phyloP scores from a whole-genome alignment of 2,888 invertebrate genomes.

The Calliopum simillimum region DNA sequence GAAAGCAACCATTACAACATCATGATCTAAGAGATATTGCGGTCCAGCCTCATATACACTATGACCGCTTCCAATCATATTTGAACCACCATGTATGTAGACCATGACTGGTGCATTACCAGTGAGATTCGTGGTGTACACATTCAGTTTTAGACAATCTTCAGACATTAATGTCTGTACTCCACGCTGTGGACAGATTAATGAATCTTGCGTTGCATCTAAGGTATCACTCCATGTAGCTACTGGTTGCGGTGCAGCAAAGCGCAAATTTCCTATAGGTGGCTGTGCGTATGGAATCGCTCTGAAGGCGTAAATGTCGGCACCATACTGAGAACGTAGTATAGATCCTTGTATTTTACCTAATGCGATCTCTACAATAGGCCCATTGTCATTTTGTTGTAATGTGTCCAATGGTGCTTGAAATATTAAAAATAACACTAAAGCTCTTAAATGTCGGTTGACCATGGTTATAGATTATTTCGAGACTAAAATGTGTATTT shows the following conservation, averaged over 20 bases:
- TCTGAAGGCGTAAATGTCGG: constrained; percentile 67
- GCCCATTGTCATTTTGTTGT: too few species aligned
- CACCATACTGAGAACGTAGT: constrained; percentile 64
- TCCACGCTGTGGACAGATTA: constrained; percentile 59
- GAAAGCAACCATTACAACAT: constrained; percentile 60
- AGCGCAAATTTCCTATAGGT: too few species aligned
- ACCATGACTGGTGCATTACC: constrained; percentile 53
- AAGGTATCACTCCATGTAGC: constrained; percentile 61
- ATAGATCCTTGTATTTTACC: constrained; percentile 66
- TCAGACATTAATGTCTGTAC: constrained; percentile 67
- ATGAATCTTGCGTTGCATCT: constrained; percentile 66
- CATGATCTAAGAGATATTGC: constrained; percentile 57
- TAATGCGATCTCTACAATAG: constrained; percentile 52
- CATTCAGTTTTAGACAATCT: constrained; percentile 75
- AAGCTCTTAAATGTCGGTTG: too few species aligned
- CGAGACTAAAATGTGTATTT: too few species aligned
- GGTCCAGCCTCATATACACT: constrained; percentile 57
- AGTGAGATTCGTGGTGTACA: constrained; percentile 67
- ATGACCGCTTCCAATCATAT: constrained; percentile 56
- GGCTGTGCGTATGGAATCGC: constrained; percentile 68
- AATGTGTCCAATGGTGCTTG: too few species aligned
- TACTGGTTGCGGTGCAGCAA: constrained; percentile 62
- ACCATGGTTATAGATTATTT: too few species aligned
- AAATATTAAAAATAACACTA: too few species aligned
- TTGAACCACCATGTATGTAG: constrained; percentile 61